Evolutionary conservation across 1,140 invertebrate species (phyloP).

Genomic region (Macrocentrus cingulum): DNA sequence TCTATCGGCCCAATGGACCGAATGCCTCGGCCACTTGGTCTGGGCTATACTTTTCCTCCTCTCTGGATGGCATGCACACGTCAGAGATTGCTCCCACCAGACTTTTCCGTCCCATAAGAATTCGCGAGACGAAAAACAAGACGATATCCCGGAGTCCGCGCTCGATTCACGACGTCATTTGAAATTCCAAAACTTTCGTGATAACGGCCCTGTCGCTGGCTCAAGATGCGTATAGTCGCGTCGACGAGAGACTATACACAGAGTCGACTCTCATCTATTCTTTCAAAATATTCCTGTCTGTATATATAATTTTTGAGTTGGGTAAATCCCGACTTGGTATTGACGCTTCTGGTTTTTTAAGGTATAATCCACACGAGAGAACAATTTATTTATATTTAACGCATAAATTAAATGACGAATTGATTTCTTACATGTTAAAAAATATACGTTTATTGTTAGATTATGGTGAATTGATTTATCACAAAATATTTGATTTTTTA

Average conservation of each 20-base stretch:
- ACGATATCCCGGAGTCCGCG: slow-evolving; percentile 18
- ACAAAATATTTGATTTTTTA: too few relatives aligned
- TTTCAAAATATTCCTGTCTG: too few relatives aligned
- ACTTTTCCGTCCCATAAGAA: slow-evolving; percentile 25
- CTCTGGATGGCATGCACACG: slow-evolving; percentile 14
- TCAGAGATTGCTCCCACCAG: slow-evolving; percentile 21
- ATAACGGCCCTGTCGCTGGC: slow-evolving; percentile 35
- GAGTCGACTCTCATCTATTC: too few relatives aligned
- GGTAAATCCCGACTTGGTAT: too few relatives aligned
- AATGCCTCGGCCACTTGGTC: slow-evolving; percentile 39
- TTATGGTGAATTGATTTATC: too few relatives aligned
- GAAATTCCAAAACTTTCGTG: slow-evolving; percentile 46
- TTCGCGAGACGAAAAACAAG: slow-evolving; percentile 21
- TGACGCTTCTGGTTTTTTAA: too few relatives aligned
- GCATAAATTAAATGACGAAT: too few relatives aligned
- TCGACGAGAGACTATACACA: slow-evolving; percentile 29
- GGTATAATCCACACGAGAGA: too few relatives aligned
- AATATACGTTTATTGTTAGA: too few relatives aligned
- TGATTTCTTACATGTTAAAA: too few relatives aligned
- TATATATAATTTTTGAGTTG: too few relatives aligned
- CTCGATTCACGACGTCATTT: slow-evolving; percentile 33
- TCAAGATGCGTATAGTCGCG: slow-evolving; percentile 29
- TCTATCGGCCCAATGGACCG: slow-evolving; percentile 53
- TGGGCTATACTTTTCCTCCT: slow-evolving; percentile 30
- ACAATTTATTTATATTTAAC: too few relatives aligned